Conservation (phyloP, 2,113 vertebrate genomes). For the Drymodes brunneopygia region DNA sequence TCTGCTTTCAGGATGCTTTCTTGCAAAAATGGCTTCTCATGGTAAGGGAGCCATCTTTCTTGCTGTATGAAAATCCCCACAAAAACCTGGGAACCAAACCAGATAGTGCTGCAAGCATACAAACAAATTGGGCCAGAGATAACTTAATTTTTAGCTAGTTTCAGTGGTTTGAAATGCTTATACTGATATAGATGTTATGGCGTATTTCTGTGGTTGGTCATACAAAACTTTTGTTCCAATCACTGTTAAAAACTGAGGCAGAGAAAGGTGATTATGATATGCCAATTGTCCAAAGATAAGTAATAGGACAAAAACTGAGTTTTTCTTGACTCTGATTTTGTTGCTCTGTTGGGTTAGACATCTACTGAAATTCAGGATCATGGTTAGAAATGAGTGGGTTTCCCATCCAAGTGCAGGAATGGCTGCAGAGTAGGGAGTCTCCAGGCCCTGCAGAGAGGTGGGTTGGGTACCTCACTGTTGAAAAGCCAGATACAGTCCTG, state of each 20-base stretch:
- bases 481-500: not conserved
- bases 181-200: not conserved
- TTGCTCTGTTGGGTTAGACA: not conserved
- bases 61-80: not conserved
- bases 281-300: not conserved
- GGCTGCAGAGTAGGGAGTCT: not conserved
- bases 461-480: accelerated
- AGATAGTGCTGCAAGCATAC: not conserved
- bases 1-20: not conserved
- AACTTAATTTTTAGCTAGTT: not conserved
- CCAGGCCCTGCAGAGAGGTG: accelerated
- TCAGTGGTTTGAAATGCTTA: not conserved
- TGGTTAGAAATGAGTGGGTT: not conserved
- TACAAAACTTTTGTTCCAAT: not conserved
- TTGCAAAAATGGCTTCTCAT: not conserved
- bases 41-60: not conserved
- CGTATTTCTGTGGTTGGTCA: not conserved
- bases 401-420: not conserved
- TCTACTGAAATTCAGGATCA: not conserved
- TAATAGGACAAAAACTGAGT: not conserved
- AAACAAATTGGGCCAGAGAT: not conserved
- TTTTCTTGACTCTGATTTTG: not conserved
- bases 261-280: not conserved
- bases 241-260: not conserved
- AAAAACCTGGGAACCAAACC: not conserved